phyloP scores from a whole-genome alignment of 2,888 invertebrate species.

The Leptopterna dolabrata region DNA sequence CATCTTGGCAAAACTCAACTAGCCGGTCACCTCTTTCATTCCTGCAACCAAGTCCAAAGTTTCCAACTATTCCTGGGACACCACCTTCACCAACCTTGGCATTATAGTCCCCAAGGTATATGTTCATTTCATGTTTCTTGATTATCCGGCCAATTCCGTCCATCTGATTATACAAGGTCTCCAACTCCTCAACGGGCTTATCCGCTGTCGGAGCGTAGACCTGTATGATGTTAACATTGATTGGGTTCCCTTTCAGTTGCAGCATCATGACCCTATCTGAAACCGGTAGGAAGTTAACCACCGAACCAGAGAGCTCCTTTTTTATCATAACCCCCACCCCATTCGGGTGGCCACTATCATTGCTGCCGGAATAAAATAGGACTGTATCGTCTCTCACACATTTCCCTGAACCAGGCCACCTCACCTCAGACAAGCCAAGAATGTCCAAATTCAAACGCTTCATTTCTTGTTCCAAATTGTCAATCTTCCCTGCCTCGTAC shows the following conservation, averaged over 20 bases:
- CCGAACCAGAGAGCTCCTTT: neutral
- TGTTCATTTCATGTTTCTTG: neutral
- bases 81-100: neutral
- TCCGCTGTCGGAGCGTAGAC: conserved; percentile 1
- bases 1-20: neutral
- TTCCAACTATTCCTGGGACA: neutral
- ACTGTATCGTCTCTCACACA: neutral
- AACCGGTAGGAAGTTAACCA: neutral
- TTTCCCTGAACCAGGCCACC: conserved; percentile 8
- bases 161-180: neutral
- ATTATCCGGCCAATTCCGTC: neutral
- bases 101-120: conserved; percentile 10
- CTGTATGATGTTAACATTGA: neutral
- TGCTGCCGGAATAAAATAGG: neutral
- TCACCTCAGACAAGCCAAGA: neutral
- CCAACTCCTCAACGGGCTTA: neutral
- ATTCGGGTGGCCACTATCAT: neutral
- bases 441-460: neutral
- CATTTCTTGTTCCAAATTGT: conserved; percentile 7
- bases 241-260: no score
- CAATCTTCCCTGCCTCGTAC: neutral
- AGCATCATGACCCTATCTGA: neutral
- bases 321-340: no score
- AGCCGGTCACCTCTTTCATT: neutral
- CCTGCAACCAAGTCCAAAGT: neutral